Base-by-base conservation (phyloP, 2,888 invertebrate genomes). In the Pimpla rufipes region DNA sequence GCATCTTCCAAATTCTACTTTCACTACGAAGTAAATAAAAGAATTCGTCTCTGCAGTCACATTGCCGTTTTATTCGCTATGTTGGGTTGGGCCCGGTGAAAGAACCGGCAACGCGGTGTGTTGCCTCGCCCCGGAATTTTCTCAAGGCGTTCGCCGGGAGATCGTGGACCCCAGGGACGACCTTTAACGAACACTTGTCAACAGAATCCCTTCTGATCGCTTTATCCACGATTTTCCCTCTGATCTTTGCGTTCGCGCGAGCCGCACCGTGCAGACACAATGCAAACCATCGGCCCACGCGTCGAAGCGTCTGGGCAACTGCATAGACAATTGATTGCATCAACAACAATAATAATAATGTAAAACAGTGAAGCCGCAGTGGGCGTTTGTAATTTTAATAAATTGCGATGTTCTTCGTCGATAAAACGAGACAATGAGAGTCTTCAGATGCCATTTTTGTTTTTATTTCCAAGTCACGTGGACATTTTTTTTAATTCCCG, bases 81-180 rank as follows among this genome's bases (percentile, higher is more conserved):
- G 21, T 21, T 73, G 71, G 81, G 73, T 73, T 73, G 81, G 66
- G 77, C 59, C 42, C 23, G 70, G 71, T 81, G 76, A 71, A 76
- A 45, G 64, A 62, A 70, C 37, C 42, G 59, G 68, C 50, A 73
- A 77, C 81, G 67, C 73, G 73, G 73, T 57, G 21, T 13, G 13
- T 29, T 47, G 57, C 70, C 55, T 59, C 35, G 77, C 29, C 71
- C 57, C 71, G 81, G 67, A 73, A 77, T 79, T 67, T 76, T 79
- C 50, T 50, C 47, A 68, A 73, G 67, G 76, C 67, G 73, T 67
- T 71, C 29, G 42, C 40, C 10, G 23, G n/a, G 23, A n/a, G 57
- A 57, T 57, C n/a, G 18, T 71, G 18, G 42, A 29, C 64, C 55
- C 29, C 23, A 37, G 13, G 42, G n/a, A n/a, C 75, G 68, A 77